phyloP scores from a whole-genome alignment of 2,797 vertebrate genomes.

The Cossypha niveicapilla region DNA sequence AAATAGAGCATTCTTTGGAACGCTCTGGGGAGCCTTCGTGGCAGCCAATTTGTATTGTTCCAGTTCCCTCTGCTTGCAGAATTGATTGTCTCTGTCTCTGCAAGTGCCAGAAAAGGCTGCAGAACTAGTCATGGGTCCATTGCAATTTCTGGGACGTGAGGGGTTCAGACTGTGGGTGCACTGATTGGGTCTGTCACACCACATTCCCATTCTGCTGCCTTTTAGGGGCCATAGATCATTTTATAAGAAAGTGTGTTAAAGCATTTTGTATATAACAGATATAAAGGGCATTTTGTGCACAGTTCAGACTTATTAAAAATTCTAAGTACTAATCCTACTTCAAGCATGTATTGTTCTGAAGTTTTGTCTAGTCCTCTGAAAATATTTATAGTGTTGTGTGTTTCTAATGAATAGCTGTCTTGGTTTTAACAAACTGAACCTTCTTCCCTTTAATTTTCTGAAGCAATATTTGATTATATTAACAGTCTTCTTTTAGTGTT shows the following conservation, averaged over 20 bases:
- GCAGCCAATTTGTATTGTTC: constrained; percentile 73
- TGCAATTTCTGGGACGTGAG: constrained; percentile 26
- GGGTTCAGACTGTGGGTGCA: constrained; percentile 16
- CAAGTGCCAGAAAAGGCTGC: constrained; percentile 72
- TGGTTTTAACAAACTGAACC: not conserved
- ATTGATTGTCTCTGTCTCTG: constrained; percentile 73
- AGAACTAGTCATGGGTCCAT: constrained; percentile 37
- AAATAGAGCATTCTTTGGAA: constrained; percentile 78
- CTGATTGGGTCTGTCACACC: not conserved
- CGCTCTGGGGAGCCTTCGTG: constrained; percentile 53
- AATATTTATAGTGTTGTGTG: not conserved
- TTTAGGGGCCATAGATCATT: not conserved
- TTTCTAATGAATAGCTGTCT: not conserved
- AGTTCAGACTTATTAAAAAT: not conserved
- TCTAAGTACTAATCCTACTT: not conserved
- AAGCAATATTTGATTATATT: not conserved
- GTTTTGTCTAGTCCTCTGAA: not conserved
- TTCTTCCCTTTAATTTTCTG: constrained; percentile 5
- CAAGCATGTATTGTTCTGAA: not conserved
- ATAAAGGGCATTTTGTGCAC: not conserved
- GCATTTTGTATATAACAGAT: not conserved
- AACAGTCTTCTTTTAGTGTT: not conserved
- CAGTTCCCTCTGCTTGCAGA: constrained; percentile 71
- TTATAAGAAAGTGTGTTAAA: not conserved
- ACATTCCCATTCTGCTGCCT: not conserved